These are phyloP conservation scores for Hymenopus coronatus DNA, from an alignment of 2,888 invertebrate genomes.

Conservation along the genomic window DNA sequence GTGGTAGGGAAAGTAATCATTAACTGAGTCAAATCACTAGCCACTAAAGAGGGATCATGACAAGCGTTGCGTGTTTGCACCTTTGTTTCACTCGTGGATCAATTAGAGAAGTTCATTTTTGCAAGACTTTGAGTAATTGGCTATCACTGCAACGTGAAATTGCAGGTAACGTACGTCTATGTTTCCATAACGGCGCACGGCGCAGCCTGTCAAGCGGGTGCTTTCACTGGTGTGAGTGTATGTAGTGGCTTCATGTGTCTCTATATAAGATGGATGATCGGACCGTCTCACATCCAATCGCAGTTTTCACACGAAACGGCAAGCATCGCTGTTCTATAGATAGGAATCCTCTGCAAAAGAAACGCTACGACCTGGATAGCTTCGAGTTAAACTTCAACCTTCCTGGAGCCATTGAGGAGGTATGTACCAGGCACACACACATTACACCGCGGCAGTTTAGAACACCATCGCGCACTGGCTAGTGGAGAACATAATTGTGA, in stretches of 20 bases:
- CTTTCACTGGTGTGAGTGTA: not conserved
- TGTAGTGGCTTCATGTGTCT: not conserved
- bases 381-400: not conserved
- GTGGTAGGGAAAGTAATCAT: no score
- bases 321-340: not conserved
- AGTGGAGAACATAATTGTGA: not conserved
- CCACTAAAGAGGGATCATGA: no score
- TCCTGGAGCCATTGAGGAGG: not conserved
- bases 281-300: not conserved
- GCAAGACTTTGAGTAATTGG: not conserved
- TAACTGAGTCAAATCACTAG: no score
- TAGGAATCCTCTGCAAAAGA: not conserved
- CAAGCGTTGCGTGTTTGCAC: not conserved
- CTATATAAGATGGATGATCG: not conserved
- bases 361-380: not conserved
- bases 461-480: not conserved
- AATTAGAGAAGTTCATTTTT: not conserved
- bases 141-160: not conserved
- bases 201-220: not conserved
- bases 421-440: not conserved
- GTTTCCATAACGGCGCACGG: not conserved
- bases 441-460: not conserved
- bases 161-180: not conserved
- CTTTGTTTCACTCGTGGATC: not conserved
- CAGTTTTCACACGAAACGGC: constrained; percentile 6